phyloP scores from a whole-genome alignment of 2,888 invertebrate genomes.

The Drosophila anomelani region DNA sequence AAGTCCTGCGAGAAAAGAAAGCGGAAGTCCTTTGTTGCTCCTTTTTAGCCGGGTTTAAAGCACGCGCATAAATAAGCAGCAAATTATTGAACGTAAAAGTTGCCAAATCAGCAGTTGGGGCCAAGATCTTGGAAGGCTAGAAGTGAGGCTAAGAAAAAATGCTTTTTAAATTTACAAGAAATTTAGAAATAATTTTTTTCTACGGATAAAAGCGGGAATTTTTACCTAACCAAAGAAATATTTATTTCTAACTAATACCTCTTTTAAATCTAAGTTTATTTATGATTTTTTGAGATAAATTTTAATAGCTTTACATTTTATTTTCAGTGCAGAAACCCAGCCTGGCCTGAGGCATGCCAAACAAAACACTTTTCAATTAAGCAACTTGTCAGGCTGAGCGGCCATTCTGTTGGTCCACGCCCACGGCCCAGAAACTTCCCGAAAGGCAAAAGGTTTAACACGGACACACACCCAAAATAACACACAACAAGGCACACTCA shows the following conservation, averaged over 20 bases:
- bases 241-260: not conserved
- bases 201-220: not conserved
- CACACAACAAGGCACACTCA: constrained; percentile 21
- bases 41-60: constrained; percentile 39
- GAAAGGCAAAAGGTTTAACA: constrained; percentile 63
- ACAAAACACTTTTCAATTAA: constrained; percentile 78
- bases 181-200: not conserved
- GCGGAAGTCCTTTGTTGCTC: constrained; percentile 68
- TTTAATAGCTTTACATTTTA: not conserved
- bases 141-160: not conserved
- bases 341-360: constrained; percentile 48
- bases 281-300: rapidly evolving
- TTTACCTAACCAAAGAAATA: no score
- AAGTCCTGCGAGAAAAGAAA: constrained; percentile 19
- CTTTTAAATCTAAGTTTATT: no score
- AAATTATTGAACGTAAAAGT: constrained; percentile 71
- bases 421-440: constrained; percentile 40
- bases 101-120: constrained; percentile 58
- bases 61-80: constrained; percentile 67
- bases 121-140: constrained; percentile 1
- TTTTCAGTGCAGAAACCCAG: constrained; percentile 7
- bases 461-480: constrained; percentile 28
- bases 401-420: constrained; percentile 41
- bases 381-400: constrained; percentile 69
- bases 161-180: no score